A percentile compares a stretch with the other conserved stretches of the same genome.
Conservation (phyloP, 2,888 invertebrate genomes). For the Psylliodes chrysocephalus region DNA sequence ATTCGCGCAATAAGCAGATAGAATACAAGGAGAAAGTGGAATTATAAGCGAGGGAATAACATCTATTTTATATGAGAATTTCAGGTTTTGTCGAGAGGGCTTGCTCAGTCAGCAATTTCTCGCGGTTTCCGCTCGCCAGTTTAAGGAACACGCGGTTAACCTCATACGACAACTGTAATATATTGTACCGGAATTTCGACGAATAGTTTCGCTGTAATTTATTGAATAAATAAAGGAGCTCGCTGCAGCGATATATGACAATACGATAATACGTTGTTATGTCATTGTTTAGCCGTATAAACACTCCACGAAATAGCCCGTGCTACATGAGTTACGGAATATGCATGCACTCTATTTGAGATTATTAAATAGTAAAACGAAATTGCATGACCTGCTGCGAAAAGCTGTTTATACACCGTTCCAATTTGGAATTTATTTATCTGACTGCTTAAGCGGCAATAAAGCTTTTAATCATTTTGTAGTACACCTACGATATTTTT, state of each 20-base stretch:
- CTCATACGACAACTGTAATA: conserved; percentile 32
- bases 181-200: conserved; percentile 27
- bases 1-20: neutral
- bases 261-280: conserved; percentile 9
- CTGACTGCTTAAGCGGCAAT: too few relatives aligned
- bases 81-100: conserved; percentile 7
- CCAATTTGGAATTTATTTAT: too few relatives aligned
- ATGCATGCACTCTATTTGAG: neutral
- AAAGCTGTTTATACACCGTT: too few relatives aligned
- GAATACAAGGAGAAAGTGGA: neutral
- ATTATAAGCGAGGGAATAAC: neutral
- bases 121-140: conserved; percentile 16
- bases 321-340: neutral
- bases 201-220: conserved; percentile 24
- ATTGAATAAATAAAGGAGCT: conserved; percentile 27
- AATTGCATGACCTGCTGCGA: neutral
- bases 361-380: neutral
- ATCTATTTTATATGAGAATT: conserved; percentile 14
- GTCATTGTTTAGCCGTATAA: conserved; percentile 10
- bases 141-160: conserved; percentile 25
- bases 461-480: too few relatives aligned
- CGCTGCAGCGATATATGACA: conserved; percentile 21
- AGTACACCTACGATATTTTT: too few relatives aligned
- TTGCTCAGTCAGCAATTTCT: conserved; percentile 9
- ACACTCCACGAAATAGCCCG: conserved; percentile 1